Evolutionary conservation across 2,797 vertebrate species (phyloP).

Genomic region (Cynopterus sphinx): DNA sequence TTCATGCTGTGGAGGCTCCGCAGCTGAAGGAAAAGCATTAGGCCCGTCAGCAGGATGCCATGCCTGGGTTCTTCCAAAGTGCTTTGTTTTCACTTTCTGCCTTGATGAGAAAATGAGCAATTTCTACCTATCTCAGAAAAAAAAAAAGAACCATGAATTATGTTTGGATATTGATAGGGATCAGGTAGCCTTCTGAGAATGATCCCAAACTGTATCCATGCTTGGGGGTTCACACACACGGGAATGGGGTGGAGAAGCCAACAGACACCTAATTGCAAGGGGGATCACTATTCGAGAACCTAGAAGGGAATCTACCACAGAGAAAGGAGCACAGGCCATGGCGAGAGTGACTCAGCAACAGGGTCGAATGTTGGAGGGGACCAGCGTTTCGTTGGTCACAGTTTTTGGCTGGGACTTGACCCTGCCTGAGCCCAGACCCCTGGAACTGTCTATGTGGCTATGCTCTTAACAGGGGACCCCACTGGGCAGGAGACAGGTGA

Average conservation of each 20-base stretch:
- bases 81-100: not conserved
- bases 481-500: not conserved
- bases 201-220: not conserved
- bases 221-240: not conserved
- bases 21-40: not conserved
- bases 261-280: not conserved
- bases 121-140: not conserved
- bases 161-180: not conserved
- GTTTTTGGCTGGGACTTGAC: not conserved
- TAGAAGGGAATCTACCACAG: not conserved
- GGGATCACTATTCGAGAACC: not conserved
- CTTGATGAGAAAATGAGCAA: not conserved
- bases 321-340: not conserved
- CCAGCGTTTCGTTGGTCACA: not conserved
- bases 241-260: not conserved
- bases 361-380: not conserved
- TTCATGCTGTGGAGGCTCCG: fast-evolving
- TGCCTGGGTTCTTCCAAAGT: not conserved
- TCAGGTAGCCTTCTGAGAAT: not conserved
- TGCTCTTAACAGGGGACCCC: not conserved
- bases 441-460: not conserved
- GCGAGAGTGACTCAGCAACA: not conserved
- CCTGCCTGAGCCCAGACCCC: not conserved
- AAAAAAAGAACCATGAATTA: not conserved
- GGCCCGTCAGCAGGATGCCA: not conserved